Base-by-base conservation (phyloP, 2,888 invertebrate species). In the Leucophora obtusa region DNA sequence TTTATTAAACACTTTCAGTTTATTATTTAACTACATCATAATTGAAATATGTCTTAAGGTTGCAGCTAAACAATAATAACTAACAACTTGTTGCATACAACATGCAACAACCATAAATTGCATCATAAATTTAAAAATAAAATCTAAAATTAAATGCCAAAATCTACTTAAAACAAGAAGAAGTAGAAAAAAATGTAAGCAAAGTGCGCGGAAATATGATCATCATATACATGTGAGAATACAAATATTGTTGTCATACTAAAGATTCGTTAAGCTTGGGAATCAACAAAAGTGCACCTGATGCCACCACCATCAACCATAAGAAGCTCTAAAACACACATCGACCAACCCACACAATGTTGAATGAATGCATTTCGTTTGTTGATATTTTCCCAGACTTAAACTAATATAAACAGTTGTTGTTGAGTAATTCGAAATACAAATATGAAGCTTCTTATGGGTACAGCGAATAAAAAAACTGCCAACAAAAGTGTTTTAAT, bases 201-300 rank as follows among this genome's bases (percentile, higher is more conserved):
- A 53, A 14, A 51, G 11, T 14, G 71, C 77, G 35, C 71, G 77
- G 77, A 77, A 77, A 77, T 77, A 77, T 71, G 70, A 38, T 10
- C 38, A 38, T 11, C 38, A 38, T 38, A 14, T 14, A 38, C 38
- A 38, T 28, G 7, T 38, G 38, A 38, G 43, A 47, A n/a, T 47
- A 51, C 50, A 17, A 60, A n/a, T 58, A n/a, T 11, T 50, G 17
- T 63, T 18, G 50, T 63, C 63, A 63, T 33, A 73, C 15, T n/a
- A 38, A 24, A 53, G 18, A 43, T 18, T 53, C 51, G 51, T 51
- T 76, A 69, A 66, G 82, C 74, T 18, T 74, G 82, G 78, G 82
- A 82, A 78, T 77, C 82, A 63, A 38, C 71, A 78, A 51, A 78
- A 82, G 78, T 82, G 74, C 82, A 82, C 82, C 82, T 82, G 82